Base-by-base conservation (phyloP, 2,113 vertebrate genomes). In the Alouatta palliata region DNA sequence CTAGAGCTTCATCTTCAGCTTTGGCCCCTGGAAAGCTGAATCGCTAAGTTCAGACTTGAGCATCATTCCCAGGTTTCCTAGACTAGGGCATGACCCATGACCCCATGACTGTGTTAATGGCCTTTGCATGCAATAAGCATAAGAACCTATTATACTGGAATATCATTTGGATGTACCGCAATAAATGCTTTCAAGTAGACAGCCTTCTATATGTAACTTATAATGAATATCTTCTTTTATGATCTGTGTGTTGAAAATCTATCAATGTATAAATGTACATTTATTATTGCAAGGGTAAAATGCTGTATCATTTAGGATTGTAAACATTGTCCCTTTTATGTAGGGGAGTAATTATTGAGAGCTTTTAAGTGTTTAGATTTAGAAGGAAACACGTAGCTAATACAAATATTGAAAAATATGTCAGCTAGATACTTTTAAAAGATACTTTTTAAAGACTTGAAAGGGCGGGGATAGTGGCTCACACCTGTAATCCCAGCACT, bases 291-390 rank as follows among this genome's bases (percentile, higher is more conserved):
- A 73, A 86, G 43, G 64, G 12, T 79, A 82, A 86, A 90, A 43
- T 71, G 10, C 5, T 83, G 1, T 71, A 43, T 56, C 71, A 82
- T 25, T 94, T 37, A 8, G 47, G 54, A 70, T 49, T 86, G 45
- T 64, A 90, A 92, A 87, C 35, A n/a, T 13, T 43, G 47, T 75
- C 56, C 61, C 14, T 47, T 90, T 73, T 13, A 45, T 40, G 12
- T n/a, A 37, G 3, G 93, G 80, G 68, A 90, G 68, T 37, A 86
- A 79, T 89, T 54, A 52, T 81, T 30, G 86, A 93, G 58, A 96
- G 17, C 25, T 49, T 73, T 87, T 16, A 32, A 61, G 10, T 27
- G 3, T 92, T 92, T 88, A 85, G 73, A 81, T 77, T 61, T 37
- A 92, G 66, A 93, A 91, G 21, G 70, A 93, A 93, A 73, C 32